phyloP scores from a whole-genome alignment of 2,113 vertebrate genomes.

The Charina bottae region DNA sequence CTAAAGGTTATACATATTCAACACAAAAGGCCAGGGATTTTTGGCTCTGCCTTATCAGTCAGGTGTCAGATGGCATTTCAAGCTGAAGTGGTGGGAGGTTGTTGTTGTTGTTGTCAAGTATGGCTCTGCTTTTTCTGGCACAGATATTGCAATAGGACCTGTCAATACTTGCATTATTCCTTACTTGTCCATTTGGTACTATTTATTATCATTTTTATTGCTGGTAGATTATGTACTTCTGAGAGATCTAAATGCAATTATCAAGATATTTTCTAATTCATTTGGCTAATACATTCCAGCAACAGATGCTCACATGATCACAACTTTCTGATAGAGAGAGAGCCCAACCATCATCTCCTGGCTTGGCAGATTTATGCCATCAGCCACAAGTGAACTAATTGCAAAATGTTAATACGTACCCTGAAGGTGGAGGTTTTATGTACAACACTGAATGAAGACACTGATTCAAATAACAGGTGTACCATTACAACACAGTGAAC shows the following conservation, averaged over 20 bases:
- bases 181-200: slow-evolving; percentile 27
- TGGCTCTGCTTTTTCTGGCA: neutral
- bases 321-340: slow-evolving; percentile 55
- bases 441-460: neutral
- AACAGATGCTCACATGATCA: slow-evolving; percentile 55
- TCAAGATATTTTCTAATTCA: slow-evolving; percentile 32
- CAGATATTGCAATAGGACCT: neutral
- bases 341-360: slow-evolving; percentile 48
- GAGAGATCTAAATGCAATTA: slow-evolving; percentile 47
- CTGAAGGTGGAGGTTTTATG: neutral
- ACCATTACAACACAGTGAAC: neutral
- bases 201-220: slow-evolving; percentile 46
- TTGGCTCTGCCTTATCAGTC: neutral
- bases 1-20: slow-evolving; percentile 1
- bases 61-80: neutral
- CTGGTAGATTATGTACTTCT: slow-evolving; percentile 36
- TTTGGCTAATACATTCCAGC: slow-evolving; percentile 49
- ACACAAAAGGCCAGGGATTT: neutral
- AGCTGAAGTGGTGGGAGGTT: neutral
- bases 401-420: slow-evolving; percentile 42
- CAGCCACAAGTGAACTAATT: slow-evolving; percentile 49
- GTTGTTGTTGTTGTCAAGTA: too few species aligned
- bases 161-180: slow-evolving; percentile 33
- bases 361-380: slow-evolving; percentile 54
- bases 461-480: neutral